Evolutionary conservation across 2,888 invertebrate genomes (phyloP).

Genomic region (Nomada ferruginata): DNA sequence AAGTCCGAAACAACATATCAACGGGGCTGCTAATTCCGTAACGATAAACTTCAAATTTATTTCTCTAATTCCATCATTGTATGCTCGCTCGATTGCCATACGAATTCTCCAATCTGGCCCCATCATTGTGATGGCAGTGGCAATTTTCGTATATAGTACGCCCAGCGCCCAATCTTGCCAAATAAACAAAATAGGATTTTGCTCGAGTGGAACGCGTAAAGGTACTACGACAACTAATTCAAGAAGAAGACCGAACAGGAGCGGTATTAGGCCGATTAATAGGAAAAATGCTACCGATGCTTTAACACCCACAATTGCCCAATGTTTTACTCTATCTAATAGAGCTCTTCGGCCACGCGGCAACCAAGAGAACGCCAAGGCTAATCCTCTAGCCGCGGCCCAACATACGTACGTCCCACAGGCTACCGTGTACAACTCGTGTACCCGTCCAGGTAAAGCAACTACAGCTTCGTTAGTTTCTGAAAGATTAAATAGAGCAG

Average conservation of each 20-base stretch:
- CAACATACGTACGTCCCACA: conserved; percentile 98
- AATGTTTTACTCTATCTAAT: conserved; percentile 89
- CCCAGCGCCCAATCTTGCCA: conserved; percentile 99
- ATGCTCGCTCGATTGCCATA: conserved; percentile 95
- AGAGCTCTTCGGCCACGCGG: conserved; percentile 94
- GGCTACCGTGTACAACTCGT: conserved; percentile 98
- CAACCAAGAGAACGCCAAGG: conserved; percentile 93
- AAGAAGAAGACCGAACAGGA: conserved; percentile 95
- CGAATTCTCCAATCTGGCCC: conserved; percentile 98
- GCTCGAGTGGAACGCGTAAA: conserved; percentile 94
- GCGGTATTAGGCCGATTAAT: conserved; percentile 94
- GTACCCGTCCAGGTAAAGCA: conserved; percentile 88
- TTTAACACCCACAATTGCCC: conserved; percentile 90
- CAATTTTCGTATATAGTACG: conserved; percentile 98
- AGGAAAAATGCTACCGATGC: conserved; percentile 91
- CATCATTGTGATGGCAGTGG: conserved; percentile 98
- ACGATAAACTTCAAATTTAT: conserved; percentile 96
- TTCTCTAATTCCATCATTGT: conserved; percentile 96
- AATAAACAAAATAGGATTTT: conserved; percentile 94
- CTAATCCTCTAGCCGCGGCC: conserved; percentile 93
- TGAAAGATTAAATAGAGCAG: conserved; percentile 47
- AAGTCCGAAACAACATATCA: conserved; percentile 94
- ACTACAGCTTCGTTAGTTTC: conserved; percentile 74
- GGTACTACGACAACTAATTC: conserved; percentile 97
- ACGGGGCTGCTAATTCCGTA: conserved; percentile 94